phyloP scores from a whole-genome alignment of 1,140 invertebrate genomes.

The Drosophila micromelanica region DNA sequence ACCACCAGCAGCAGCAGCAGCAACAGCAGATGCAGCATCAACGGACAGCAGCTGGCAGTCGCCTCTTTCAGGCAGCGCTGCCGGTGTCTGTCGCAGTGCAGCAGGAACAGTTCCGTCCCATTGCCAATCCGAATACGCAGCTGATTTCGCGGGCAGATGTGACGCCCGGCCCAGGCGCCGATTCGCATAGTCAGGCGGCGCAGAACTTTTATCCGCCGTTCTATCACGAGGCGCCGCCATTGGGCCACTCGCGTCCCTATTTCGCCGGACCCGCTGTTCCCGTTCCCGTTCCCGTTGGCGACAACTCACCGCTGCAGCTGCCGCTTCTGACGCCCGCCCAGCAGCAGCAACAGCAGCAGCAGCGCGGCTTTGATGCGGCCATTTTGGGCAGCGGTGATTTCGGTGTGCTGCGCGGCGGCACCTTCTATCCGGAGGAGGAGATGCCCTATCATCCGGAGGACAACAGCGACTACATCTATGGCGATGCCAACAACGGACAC shows the following conservation, averaged over 20 bases:
- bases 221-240: constrained; percentile 79
- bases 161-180: constrained; percentile 10
- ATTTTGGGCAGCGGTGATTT: constrained; percentile 94
- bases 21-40: constrained; percentile 24
- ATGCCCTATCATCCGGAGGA: constrained; percentile 85
- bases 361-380: constrained; percentile 80
- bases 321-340: constrained; percentile 40
- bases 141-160: constrained; percentile 55
- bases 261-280: constrained; percentile 51
- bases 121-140: constrained; percentile 54
- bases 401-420: constrained; percentile 93
- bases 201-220: constrained; percentile 83
- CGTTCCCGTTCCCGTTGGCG: constrained; percentile 23
- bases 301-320: constrained; percentile 50
- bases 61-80: constrained; percentile 47
- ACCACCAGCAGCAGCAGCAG: constrained; percentile 25
- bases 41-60: constrained; percentile 22
- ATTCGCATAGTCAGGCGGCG: constrained; percentile 79
- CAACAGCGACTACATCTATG: constrained; percentile 85
- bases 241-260: constrained; percentile 81
- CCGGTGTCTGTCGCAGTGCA: constrained; percentile 11
- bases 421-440: constrained; percentile 88
- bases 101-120: constrained; percentile 68
- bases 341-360: constrained; percentile 48
- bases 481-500: constrained; percentile 87